These are phyloP conservation scores for Stramonita haemastoma DNA, from an alignment of 2,888 invertebrate genomes.

Conservation along the genomic window DNA sequence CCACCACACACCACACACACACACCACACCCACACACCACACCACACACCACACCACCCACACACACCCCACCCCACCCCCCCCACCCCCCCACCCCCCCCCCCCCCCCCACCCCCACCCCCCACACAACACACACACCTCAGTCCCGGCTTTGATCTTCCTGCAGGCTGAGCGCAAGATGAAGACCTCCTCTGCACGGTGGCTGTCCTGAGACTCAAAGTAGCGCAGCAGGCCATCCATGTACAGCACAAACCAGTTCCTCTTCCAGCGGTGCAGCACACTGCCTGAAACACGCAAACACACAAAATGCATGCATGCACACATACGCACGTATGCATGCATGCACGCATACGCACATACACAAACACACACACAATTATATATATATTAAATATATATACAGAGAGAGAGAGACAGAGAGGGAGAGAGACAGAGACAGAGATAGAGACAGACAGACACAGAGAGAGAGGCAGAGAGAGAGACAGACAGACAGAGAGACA, in stretches of 20 bases:
- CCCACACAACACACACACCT: conserved; percentile 53
- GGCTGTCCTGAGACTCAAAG: conserved; percentile 72
- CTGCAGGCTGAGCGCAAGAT: conserved; percentile 66
- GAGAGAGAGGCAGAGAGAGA: too few species aligned
- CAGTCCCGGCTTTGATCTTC: conserved; percentile 63
- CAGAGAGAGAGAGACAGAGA: too few species aligned
- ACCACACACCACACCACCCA: background rate
- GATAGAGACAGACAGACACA: too few species aligned
- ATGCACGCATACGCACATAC: background rate
- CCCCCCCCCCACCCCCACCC: too few species aligned
- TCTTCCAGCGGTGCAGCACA: conserved; percentile 75
- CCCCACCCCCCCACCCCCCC: too few species aligned
- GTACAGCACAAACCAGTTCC: conserved; percentile 75
- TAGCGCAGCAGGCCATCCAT: conserved; percentile 72
- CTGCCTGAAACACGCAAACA: conserved; percentile 60
- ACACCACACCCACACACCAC: background rate
- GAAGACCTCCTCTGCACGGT: conserved; percentile 71
- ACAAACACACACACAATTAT: background rate
- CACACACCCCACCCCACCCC: background rate
- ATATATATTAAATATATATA: background rate
- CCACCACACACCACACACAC: too few species aligned
- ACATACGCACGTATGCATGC: background rate
- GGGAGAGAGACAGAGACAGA: too few species aligned
- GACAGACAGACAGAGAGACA: too few species aligned
- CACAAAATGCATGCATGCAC: background rate